Base-by-base conservation (phyloP, 1,140 invertebrate genomes). In the Drosophila tsacasi region DNA sequence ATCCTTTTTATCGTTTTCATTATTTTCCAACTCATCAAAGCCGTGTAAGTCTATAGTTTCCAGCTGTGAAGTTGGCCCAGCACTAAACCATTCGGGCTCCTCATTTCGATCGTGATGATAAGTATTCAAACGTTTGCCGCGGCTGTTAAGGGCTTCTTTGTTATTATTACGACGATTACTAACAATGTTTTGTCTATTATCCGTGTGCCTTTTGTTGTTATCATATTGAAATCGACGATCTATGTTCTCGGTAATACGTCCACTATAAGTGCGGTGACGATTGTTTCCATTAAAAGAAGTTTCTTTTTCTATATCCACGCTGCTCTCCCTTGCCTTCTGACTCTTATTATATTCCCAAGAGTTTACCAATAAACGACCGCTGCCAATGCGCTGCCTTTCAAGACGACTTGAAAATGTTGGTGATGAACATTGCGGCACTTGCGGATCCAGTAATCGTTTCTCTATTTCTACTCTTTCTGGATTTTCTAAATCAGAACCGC, bases 11-110 rank as follows among this genome's bases (percentile, higher is more conserved):
- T 76, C 55, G 8, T 94, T 94, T 94, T 94, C 91, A 94, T 93
- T n/a, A 30, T 76, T 68, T 23, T 91, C 91, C 6, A 68, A 91
- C 78, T 97, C 97, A 47, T 98, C 97, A 94, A 99, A 99, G 7
- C 98, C 98, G 62, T 96, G 95, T 55, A 99, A 93, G 92, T 99
- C 98, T 67, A 99, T 99, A n/a, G 97, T 98, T 78, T 99, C 98
- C 76, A 96, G 95, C 85, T 98, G 97, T 52, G 97, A 98, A 57
- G 96, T 97, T 35, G 98, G 98, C 39, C 97, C 98, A 55, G 95
- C 96, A 89, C 96, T 97, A 91, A 97, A 98, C 95, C 95, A 96
- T 79, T 96, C 96, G 0, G 96, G 96, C 79, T 96, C 95, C 55
- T 95, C 95, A 32, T 93, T 93, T 9, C 94, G 93, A 58, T 93